Percentiles rank a stretch among this genome's conserved stretches.
phyloP scores from a whole-genome alignment of 2,797 vertebrate species.

The Falco cherrug region DNA sequence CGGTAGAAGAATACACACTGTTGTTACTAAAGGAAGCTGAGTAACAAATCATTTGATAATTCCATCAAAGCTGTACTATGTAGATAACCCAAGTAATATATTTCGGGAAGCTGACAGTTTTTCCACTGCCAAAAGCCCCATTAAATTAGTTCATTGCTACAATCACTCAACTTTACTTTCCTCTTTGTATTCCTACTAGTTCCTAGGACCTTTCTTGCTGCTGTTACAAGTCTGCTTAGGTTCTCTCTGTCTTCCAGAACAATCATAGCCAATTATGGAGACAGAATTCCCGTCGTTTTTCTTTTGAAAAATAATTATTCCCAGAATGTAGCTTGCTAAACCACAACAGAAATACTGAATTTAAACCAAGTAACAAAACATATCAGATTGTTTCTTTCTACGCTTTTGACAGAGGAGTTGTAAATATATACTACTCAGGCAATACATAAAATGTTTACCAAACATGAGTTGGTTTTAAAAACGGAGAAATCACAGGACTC shows the following conservation, averaged over 20 bases:
- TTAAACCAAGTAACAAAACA: neutral
- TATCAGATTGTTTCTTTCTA: neutral
- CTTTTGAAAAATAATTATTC: neutral
- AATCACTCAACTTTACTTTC: neutral
- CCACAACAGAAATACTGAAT: neutral
- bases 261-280: neutral
- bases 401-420: neutral
- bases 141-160: neutral
- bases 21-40: neutral
- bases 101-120: constrained; percentile 1
- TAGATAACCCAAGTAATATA: neutral
- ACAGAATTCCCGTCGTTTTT: neutral
- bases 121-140: neutral
- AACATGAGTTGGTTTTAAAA: neutral
- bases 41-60: constrained; percentile 4
- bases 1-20: neutral
- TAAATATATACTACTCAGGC: neutral
- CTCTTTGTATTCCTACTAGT: neutral
- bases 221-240: neutral
- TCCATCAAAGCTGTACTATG: neutral
- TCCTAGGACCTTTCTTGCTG: neutral
- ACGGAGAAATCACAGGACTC: neutral
- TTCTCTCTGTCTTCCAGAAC: neutral
- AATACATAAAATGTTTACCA: neutral
- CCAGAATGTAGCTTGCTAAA: neutral